Evolutionary conservation across 1,140 invertebrate species (phyloP), one percentile per base, ranked within the genome.

Genomic region (Contarinia nasturtii): DNA sequence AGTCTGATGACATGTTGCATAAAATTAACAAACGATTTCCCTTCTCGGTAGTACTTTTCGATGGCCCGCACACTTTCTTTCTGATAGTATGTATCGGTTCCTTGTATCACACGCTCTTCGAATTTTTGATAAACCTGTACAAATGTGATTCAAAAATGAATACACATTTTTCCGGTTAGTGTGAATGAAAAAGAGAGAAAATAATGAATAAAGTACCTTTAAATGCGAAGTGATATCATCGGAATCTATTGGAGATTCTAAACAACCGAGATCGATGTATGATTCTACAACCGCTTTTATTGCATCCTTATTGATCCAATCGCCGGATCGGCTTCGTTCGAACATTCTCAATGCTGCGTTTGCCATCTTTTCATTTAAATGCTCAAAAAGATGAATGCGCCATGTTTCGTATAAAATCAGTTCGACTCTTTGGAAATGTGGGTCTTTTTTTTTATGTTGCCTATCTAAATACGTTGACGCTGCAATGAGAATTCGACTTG

Each of bases 11-110:
- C 91, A 80, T 91, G 60, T 68, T 96, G 96, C 86, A 98, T 92
- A 61, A 98, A 99, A 60, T 98, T 94, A 2, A 93, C 96, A 22
- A 98, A 89, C 1, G 93, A 87, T 68, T 97, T 98, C 55, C 91
- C 83, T 38, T 77, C 69, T n/a, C 98, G 70, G 67, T 27, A 27
- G 10, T 5, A 27, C 27, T 27, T 27, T 27, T 27, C 27, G 10
- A 27, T 27, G 27, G 27, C 3, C 3, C 4, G 4, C 3, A 3
- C 27, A 27, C 27, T 27, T 27, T 27, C 27, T 10, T 27, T 27
- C 4, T 5, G 3, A 10, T 27, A 27, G 27, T 5, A 27, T 5
- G 10, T 27, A 5, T 27, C 27, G 27, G 27, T 27, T 5, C 27
- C 27, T 27, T 27, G 4, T 5, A 27, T 3, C 3, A 27, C 27